Evolutionary conservation across 2,113 vertebrate genomes (phyloP), one percentile per base, ranked within the genome.

Genomic region (Abramis brama): DNA sequence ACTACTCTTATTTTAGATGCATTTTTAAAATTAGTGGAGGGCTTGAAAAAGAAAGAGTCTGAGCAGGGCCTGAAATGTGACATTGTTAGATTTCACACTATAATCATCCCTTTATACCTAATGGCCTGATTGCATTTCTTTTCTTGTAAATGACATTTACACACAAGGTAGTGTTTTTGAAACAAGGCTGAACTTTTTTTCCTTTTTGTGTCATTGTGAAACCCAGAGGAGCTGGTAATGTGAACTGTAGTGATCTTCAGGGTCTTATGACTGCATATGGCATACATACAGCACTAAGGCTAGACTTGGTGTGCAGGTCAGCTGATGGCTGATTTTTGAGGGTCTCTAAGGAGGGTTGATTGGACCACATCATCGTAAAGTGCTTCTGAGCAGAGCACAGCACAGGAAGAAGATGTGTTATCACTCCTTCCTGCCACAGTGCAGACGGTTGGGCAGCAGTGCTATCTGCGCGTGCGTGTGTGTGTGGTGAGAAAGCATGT

Each of bases 381-480:
- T 70, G 75, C 86, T 60, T 47, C 36, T 66, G 43, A 39, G 90
- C 89, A 78, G 43, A 78, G 88, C 85, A 47, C 88, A 78, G 88
- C 85, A 47, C 88, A 93, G 93, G 93, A 94, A 93, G 89, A 86
- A 81, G 47, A 88, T 82, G 86, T 91, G 92, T 93, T 91, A 89
- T 82, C 88, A 87, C 87, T 79, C 88, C 94, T 94, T 95, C 93
- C 94, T 94, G 93, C 86, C 90, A 62, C 88, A 74, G 84, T 86
- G 62, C 60, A 25, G 43, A 86, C 83, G 36, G 71, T 81, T 87
- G 79, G 27, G 83, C 74, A 78, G 82, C 84, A 85, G 25, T 64
- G 57, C 68, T 81, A 39, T 85, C 77, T 76, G 79, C 21, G 79
- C 83, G 39, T 39, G 36, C 7, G 39, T 43, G 39, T 85, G 78